Percentiles rank a stretch among this genome's conserved stretches.
These are phyloP conservation scores for Branchinecta lindahli DNA, from an alignment of 1,140 invertebrate genomes.

Conservation along the genomic window DNA sequence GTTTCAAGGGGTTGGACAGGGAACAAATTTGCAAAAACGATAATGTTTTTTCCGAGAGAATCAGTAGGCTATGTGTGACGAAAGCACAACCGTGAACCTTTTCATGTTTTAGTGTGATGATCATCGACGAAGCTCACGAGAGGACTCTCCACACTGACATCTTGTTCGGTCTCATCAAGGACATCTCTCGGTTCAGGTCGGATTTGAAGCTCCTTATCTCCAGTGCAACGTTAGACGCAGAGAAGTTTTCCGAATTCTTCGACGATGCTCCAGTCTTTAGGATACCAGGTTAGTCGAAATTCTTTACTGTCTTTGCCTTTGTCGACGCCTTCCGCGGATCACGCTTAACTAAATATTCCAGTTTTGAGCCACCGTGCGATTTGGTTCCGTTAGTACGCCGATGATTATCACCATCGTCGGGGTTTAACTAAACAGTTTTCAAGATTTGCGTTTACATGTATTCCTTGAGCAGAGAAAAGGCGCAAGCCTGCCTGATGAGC, in stretches of 20 bases:
- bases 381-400: no score
- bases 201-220: slow-evolving; percentile 95
- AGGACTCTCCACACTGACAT: slow-evolving; percentile 95
- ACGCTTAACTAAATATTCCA: no score
- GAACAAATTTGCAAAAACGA: no score
- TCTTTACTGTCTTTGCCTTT: slow-evolving; percentile 10
- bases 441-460: no score
- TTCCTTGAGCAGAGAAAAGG: no score
- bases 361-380: no score
- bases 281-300: slow-evolving; percentile 55
- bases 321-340: neutral
- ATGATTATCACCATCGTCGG: no score
- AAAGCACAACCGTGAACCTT: neutral
- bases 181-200: slow-evolving; percentile 82
- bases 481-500: no score
- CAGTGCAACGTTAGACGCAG: slow-evolving; percentile 91
- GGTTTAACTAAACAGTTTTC: no score
- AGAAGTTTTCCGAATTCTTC: slow-evolving; percentile 97
- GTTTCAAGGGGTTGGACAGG: no score
- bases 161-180: slow-evolving; percentile 94
- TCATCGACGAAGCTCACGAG: slow-evolving; percentile 99
- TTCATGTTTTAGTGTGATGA: slow-evolving; percentile 64
- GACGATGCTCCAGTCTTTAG: slow-evolving; percentile 96
- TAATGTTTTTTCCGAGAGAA: no score
- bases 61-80: no score